Base-by-base conservation (phyloP, 2,888 invertebrate species). In the Syrphus vitripennis region DNA sequence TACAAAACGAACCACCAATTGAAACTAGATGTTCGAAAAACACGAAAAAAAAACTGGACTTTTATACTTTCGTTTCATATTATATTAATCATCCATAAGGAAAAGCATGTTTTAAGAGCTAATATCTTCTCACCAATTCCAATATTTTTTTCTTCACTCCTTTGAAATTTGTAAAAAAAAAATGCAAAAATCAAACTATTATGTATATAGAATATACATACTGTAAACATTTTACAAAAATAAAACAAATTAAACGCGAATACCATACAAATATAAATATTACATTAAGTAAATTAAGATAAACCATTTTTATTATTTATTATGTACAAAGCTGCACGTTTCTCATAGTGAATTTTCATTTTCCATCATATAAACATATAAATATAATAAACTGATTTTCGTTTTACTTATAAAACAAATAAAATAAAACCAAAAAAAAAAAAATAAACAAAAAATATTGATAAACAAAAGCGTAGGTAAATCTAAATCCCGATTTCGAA, bases 381-480 rank as follows among this genome's bases (percentile, higher is more conserved):
- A 14, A 40, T 16, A 53, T 29, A 14, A 45, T 53, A 80, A 45
- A 53, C 16, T 67, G 40, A 34, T 42, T 81, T 61, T 42, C 9
- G 21, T 53, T 61, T 77, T n/a, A 37, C 4, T 34, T 45, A 45
- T 5, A 21, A 31, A 31, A 29, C 0, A 29, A 26, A 29, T 26
- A 57, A 57, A 10, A 53, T 7, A n/a, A 26, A 45, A 37, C 10
- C 16, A 45, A 48, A 59, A 77, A 69, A 70, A 31, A 37, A 16
- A 45, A 53, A 61, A 24, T 3, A 9, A 50, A 12, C 12, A 6
- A 24, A 24, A 29, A 72, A 42, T 34, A 72, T 50, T 53, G 26
- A 72, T 67, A 80, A 69, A 65, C 31, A 83, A 83, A 86, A 86
- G 84, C 84, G 84, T 86, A 86, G 84, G 72, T 86, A 72, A 86